Percentiles rank a stretch among this genome's conserved stretches.
Evolutionary conservation across 2,888 invertebrate species (phyloP).

Genomic region (Syritta pipiens): DNA sequence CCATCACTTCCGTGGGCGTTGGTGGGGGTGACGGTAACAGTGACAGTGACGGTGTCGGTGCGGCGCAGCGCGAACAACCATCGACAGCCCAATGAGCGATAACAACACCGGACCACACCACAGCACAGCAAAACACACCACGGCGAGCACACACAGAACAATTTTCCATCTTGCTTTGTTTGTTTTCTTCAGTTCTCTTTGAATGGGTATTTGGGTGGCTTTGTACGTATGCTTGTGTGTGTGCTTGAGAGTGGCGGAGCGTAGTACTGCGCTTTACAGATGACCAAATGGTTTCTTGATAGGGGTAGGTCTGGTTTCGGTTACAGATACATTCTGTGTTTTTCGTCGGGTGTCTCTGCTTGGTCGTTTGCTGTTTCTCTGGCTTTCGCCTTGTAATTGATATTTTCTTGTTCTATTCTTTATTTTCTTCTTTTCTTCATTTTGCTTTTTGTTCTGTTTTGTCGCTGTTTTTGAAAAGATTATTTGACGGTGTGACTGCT

Average conservation of each 20-base stretch:
- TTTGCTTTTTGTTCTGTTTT: not conserved
- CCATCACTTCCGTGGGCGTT: not conserved
- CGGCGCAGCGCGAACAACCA: no score
- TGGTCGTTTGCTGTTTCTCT: not conserved
- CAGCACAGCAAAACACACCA: no score
- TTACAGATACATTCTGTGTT: slow-evolving; percentile 32
- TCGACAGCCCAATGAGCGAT: no score
- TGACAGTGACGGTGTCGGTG: no score
- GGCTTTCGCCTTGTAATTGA: not conserved
- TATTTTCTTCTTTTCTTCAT: not conserved
- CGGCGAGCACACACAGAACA: slow-evolving; percentile 4
- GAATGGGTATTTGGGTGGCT: slow-evolving; percentile 1
- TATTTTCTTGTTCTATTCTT: not conserved
- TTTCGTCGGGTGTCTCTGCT: not conserved
- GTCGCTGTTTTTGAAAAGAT: not conserved
- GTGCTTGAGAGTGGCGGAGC: not conserved
- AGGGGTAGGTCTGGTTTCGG: slow-evolving; percentile 51
- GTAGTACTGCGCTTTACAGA: slow-evolving; percentile 10
- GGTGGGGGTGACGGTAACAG: no score
- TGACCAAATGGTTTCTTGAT: slow-evolving; percentile 47
- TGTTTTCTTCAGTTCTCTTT: not conserved
- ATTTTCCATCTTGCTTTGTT: slow-evolving; percentile 9
- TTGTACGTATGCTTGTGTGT: not conserved
- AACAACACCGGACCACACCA: no score
- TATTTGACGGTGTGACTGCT: slow-evolving; percentile 8